Evolutionary conservation across 1,140 invertebrate species (phyloP), one percentile per base, ranked within the genome.

Genomic region (Babylonia areolata): DNA sequence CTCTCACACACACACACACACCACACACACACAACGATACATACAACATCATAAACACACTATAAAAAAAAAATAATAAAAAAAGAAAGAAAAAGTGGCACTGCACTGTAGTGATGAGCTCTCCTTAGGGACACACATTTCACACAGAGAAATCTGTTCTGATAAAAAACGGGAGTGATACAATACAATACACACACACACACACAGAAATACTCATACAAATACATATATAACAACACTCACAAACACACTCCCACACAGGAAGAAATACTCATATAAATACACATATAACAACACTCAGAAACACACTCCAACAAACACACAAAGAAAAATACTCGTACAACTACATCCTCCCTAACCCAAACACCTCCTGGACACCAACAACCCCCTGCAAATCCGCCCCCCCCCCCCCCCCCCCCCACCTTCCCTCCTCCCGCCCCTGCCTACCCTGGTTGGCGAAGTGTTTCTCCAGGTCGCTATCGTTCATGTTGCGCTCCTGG

Each of bases 401-500:
- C n/a, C n/a, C n/a, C n/a, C n/a, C n/a, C n/a, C n/a, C n/a, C n/a
- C n/a, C n/a, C n/a, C n/a, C n/a, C n/a, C n/a, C n/a, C n/a, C n/a
- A n/a, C n/a, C n/a, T n/a, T n/a, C n/a, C n/a, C n/a, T n/a, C n/a
- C n/a, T n/a, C n/a, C n/a, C n/a, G n/a, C 46, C 46, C 5, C 20
- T 23, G n/a, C 77, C 58, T 86, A 92, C 89, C 91, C 82, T 90
- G 89, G 77, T 89, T 90, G 46, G 90, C 92, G 88, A 94, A 94
- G 89, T 94, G 93, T 86, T 90, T 90, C 87, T 94, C 93, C 86
- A 92, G 92, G 81, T 95, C 93, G 88, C 94, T 94, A 82, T 95
- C 95, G 90, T 95, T 95, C 92, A 94, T 94, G 91, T 91, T 93
- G 88, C 89, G 31, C 33, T 84, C 82, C 64, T 84, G 82, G 35